phyloP scores from a whole-genome alignment of 64 coral and sea anemone species.

The Actinia tenebrosa region DNA sequence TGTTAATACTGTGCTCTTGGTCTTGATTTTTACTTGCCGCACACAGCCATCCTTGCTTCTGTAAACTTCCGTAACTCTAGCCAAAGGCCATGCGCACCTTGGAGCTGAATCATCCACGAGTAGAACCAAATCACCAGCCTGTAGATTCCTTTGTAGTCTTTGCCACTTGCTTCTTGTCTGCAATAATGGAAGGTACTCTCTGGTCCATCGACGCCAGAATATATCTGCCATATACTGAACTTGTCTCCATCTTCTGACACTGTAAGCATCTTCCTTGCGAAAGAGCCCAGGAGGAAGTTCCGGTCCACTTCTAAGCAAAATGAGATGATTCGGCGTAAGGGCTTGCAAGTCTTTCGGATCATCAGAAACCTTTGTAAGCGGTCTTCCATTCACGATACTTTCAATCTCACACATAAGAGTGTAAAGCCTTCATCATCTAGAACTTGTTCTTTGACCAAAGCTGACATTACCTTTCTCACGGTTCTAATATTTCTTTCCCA shows the following conservation, averaged over 20 bases:
- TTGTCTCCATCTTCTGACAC: conserved; percentile 48
- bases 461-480: not conserved
- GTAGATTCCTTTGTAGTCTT: conserved; percentile 24
- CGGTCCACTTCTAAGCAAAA: conserved; percentile 31
- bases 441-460: not conserved
- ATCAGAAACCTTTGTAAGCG: conserved; percentile 30
- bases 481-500: conserved; percentile 20
- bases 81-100: not conserved
- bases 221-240: conserved; percentile 37
- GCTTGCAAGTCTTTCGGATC: conserved; percentile 35
- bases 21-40: not conserved
- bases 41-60: conserved; percentile 5
- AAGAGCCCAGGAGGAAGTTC: conserved; percentile 29
- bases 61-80: not conserved
- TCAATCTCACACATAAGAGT: conserved; percentile 10
- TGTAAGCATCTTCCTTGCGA: conserved; percentile 38
- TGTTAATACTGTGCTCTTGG: not conserved
- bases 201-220: conserved; percentile 42
- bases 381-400: conserved; percentile 18
- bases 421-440: conserved; percentile 8
- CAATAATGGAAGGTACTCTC: conserved; percentile 35
- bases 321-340: conserved; percentile 53
- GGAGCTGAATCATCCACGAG: conserved; percentile 22
- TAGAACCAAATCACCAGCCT: conserved; percentile 40
- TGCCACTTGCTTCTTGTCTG: conserved; percentile 42